phyloP scores from a whole-genome alignment of 2,113 vertebrate species.

The Leucopsar rothschildi region DNA sequence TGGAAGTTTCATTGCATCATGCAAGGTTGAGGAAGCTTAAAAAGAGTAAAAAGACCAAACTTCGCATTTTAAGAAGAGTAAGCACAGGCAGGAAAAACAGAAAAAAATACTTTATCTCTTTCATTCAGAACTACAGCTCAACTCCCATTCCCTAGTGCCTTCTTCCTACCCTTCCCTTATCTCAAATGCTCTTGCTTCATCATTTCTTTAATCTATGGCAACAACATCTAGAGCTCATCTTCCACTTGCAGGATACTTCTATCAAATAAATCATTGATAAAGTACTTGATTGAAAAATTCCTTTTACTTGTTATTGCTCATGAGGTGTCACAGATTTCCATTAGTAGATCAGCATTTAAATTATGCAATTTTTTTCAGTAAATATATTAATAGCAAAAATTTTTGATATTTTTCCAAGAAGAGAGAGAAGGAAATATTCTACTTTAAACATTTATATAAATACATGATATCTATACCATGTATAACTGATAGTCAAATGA shows the following conservation, averaged over 20 bases:
- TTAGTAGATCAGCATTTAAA: not conserved
- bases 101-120: not conserved
- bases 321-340: not conserved
- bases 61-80: not conserved
- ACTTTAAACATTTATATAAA: not conserved
- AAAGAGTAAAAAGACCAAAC: not conserved
- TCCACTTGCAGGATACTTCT: not conserved
- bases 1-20: not conserved
- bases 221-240: not conserved
- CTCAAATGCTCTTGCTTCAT: not conserved
- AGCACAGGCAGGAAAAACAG: not conserved
- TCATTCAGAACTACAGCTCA: not conserved
- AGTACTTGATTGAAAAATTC: not conserved
- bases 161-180: not conserved
- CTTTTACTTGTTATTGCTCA: not conserved
- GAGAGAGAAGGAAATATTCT: not conserved
- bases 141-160: not conserved
- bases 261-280: not conserved
- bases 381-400: not conserved
- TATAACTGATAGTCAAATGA: not conserved
- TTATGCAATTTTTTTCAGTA: not conserved
- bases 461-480: not conserved
- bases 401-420: not conserved
- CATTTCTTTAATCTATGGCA: not conserved
- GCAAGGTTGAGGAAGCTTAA: not conserved